Evolutionary conservation across 2,888 invertebrate species (phyloP).

Genomic region (Cantharis flavilabris): DNA sequence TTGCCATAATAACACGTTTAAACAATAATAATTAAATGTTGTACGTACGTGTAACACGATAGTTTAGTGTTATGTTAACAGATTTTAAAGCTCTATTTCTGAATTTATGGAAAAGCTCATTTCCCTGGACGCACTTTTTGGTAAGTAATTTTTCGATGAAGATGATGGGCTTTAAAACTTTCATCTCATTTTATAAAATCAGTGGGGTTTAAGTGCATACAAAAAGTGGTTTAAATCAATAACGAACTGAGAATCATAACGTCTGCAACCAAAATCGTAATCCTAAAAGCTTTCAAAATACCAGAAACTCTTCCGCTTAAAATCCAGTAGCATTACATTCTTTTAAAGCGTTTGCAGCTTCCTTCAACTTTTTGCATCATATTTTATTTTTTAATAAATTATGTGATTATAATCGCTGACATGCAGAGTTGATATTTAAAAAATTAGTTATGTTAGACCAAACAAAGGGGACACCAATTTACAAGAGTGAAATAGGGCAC

Average conservation of each 20-base stretch:
- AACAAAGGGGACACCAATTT: slow-evolving; percentile 17
- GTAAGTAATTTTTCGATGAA: not conserved
- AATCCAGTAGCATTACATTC: slow-evolving; percentile 9
- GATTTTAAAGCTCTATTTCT: not conserved
- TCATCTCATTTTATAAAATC: slow-evolving; percentile 2
- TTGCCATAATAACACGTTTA: not conserved
- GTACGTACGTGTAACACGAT: not conserved
- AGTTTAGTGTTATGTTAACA: not conserved
- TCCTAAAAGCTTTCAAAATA: slow-evolving; percentile 40
- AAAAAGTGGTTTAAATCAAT: slow-evolving; percentile 41
- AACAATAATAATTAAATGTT: not conserved
- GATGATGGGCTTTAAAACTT: not conserved
- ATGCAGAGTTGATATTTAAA: slow-evolving; percentile 9
- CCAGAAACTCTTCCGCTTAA: slow-evolving; percentile 39
- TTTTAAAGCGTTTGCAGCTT: not conserved
- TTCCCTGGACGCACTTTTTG: not conserved
- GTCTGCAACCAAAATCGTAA: slow-evolving; percentile 40
- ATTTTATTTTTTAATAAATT: slow-evolving; percentile 5
- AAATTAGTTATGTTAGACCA: slow-evolving; percentile 17
- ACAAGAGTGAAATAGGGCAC: slow-evolving; percentile 18
- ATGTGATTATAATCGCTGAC: slow-evolving; percentile 8
- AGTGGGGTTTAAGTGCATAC: slow-evolving; percentile 7
- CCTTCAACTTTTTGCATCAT: not conserved
- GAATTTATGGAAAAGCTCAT: not conserved
- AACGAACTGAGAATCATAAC: slow-evolving; percentile 39